These are phyloP conservation scores for Muscicapa adusta DNA, from an alignment of 2,113 vertebrate species.

Conservation along the genomic window DNA sequence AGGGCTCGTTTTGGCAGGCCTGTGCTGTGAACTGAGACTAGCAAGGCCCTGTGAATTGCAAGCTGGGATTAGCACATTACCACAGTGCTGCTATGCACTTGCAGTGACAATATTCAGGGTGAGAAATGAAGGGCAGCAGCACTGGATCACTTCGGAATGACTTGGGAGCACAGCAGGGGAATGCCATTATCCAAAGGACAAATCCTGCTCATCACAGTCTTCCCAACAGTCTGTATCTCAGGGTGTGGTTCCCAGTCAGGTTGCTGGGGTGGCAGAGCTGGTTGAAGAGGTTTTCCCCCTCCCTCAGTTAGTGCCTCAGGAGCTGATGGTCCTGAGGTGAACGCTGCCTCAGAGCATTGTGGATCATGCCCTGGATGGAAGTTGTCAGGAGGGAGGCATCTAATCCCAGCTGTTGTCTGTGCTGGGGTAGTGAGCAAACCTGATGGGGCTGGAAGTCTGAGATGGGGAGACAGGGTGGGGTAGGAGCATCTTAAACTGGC, in stretches of 20 bases:
- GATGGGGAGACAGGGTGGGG: background rate
- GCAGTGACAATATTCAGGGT: background rate
- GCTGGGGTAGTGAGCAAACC: background rate
- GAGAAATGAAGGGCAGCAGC: background rate
- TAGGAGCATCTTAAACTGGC: slow-evolving; percentile 10
- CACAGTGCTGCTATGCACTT: background rate
- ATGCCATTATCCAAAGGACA: background rate
- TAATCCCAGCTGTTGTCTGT: background rate
- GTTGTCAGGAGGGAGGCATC: background rate
- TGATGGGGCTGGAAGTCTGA: background rate
- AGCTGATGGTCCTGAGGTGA: background rate
- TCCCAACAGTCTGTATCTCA: background rate
- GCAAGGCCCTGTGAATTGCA: background rate
- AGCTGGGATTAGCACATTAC: background rate
- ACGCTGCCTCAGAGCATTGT: background rate
- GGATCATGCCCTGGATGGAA: background rate
- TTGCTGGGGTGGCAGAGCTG: background rate
- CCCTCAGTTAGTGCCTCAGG: background rate
- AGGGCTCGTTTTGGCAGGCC: background rate
- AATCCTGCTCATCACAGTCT: background rate
- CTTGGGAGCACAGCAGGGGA: background rate
- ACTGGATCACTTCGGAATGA: accelerated
- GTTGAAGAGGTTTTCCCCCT: slow-evolving; percentile 16
- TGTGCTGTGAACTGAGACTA: background rate
- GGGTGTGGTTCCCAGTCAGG: background rate